These are phyloP conservation scores for Phataginus tricuspis DNA, from an alignment of 2,797 vertebrate genomes.

Conservation along the genomic window DNA sequence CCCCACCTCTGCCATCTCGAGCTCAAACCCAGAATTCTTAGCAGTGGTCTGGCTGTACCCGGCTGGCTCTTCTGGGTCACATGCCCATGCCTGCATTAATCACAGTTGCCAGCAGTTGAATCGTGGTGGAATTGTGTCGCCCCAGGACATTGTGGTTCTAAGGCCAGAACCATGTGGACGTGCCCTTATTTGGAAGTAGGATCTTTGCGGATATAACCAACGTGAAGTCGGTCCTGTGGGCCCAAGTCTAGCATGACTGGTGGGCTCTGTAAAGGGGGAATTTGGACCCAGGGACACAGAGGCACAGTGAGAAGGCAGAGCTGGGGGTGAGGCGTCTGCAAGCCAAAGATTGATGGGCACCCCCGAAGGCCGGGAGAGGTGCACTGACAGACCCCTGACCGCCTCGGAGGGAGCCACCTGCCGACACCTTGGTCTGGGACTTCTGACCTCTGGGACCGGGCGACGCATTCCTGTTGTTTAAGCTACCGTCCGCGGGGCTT, in stretches of 20 bases:
- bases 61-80: neutral
- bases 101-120: neutral
- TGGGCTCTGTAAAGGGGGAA: too few relatives aligned
- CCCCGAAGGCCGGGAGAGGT: fast-evolving
- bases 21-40: neutral
- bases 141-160: too few relatives aligned
- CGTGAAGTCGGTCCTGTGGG: neutral
- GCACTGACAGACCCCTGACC: neutral
- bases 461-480: fast-evolving
- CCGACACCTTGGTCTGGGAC: fast-evolving
- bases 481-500: neutral
- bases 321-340: too few relatives aligned
- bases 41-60: neutral
- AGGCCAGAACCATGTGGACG: neutral
- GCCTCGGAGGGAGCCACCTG: fast-evolving
- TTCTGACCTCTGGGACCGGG: fast-evolving
- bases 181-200: neutral
- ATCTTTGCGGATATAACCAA: neutral
- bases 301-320: neutral
- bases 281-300: neutral
- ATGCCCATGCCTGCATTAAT: neutral
- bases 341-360: neutral
- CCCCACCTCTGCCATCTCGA: neutral
- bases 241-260: neutral
- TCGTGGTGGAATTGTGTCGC: too few relatives aligned